phyloP scores from a whole-genome alignment of 1,140 invertebrate species.

The Cydia splendana region DNA sequence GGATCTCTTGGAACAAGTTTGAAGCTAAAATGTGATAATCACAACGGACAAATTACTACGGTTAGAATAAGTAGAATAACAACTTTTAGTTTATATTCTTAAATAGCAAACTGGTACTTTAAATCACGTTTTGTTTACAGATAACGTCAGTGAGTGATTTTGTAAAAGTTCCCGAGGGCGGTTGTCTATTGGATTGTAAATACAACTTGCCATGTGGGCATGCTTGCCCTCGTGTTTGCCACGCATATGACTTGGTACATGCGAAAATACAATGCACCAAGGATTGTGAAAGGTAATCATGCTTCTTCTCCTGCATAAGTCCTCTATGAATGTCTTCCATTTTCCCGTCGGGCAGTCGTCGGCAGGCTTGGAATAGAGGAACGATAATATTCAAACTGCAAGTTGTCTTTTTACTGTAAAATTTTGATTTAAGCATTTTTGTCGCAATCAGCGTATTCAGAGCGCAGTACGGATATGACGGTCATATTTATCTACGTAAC shows the following conservation, averaged over 20 bases:
- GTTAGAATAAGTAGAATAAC: slow-evolving; percentile 46
- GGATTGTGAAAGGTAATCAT: slow-evolving; percentile 62
- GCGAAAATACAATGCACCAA: slow-evolving; percentile 63
- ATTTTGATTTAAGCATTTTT: no score
- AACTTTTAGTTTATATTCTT: no score
- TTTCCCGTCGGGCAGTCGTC: no score
- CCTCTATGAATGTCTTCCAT: no score
- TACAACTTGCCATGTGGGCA: slow-evolving; percentile 78
- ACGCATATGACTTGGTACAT: slow-evolving; percentile 77
- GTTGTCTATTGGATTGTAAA: slow-evolving; percentile 74
- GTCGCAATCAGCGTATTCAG: no score
- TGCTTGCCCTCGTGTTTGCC: slow-evolving; percentile 79
- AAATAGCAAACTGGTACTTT: neutral
- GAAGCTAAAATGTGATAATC: slow-evolving; percentile 77
- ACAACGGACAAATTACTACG: slow-evolving; percentile 53
- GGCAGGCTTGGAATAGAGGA: no score
- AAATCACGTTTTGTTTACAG: slow-evolving; percentile 40
- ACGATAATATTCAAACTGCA: no score
- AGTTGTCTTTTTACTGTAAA: no score
- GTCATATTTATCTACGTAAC: no score
- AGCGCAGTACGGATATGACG: no score
- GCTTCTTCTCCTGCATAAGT: no score
- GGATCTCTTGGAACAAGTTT: slow-evolving; percentile 70
- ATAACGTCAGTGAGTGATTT: slow-evolving; percentile 67
- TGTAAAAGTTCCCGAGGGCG: slow-evolving; percentile 76